Evolutionary conservation across 2,888 invertebrate genomes (phyloP).

Genomic region (Glyphotaelius pellucidus): DNA sequence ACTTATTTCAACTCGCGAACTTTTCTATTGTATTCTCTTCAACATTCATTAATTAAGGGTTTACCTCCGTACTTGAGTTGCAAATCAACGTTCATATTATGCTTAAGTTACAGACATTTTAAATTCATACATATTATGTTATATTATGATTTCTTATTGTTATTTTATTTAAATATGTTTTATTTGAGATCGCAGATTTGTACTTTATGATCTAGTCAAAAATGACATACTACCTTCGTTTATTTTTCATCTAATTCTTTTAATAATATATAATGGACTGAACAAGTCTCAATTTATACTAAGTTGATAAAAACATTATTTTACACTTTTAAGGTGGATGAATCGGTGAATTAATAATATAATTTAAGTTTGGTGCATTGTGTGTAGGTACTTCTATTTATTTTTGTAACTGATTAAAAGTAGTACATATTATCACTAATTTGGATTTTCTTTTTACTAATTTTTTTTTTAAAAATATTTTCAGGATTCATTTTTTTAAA

Average conservation of each 20-base stretch:
- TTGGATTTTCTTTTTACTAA: neutral
- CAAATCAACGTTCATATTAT: neutral
- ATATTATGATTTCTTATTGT: neutral
- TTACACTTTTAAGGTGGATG: neutral
- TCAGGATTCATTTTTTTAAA: neutral
- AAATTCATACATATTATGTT: neutral
- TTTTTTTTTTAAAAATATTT: neutral
- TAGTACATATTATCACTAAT: neutral
- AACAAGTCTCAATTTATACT: neutral
- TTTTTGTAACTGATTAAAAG: neutral
- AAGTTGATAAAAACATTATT: neutral
- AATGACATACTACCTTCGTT: neutral
- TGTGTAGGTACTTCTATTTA: conserved; percentile 14
- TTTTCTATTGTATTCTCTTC: neutral
- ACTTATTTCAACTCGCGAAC: no score
- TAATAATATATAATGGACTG: neutral
- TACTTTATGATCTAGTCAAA: neutral
- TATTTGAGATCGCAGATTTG: conserved; percentile 2
- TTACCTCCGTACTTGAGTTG: neutral
- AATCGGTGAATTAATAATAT: neutral
- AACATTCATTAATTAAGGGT: neutral
- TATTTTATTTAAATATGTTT: neutral
- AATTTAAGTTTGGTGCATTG: neutral
- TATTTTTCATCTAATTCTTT: neutral
- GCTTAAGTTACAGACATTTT: neutral